Percentiles rank a stretch among this genome's conserved stretches.
Conservation (phyloP, 2,888 invertebrate species). For the Diloba caeruleocephala region DNA sequence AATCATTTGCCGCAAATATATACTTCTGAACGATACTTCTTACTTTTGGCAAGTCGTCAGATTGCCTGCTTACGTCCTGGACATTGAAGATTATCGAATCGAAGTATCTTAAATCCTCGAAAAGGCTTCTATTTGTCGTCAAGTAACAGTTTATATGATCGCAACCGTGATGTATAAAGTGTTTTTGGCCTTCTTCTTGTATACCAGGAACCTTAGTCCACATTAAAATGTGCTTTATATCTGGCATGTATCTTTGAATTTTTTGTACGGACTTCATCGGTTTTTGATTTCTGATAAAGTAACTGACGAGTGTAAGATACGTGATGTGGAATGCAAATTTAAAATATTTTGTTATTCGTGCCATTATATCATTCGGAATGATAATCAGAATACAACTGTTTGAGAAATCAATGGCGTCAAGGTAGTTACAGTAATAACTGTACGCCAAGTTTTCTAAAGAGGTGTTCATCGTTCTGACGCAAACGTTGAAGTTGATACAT, state of each 20-base stretch:
- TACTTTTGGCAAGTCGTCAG: conserved; percentile 53
- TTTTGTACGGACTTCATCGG: conserved; percentile 48
- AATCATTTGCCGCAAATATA: conserved; percentile 77
- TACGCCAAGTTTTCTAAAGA: not conserved
- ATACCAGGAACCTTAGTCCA: conserved; percentile 71
- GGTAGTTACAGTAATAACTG: conserved; percentile 4
- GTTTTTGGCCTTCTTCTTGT: conserved; percentile 62
- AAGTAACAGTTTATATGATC: conserved; percentile 72
- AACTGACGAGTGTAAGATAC: conserved; percentile 47
- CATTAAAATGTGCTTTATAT: conserved; percentile 74
- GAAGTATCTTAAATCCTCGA: conserved; percentile 70
- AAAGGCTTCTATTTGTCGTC: conserved; percentile 68
- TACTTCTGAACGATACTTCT: conserved; percentile 74
- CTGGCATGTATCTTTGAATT: conserved; percentile 65
- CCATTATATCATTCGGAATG: conserved; percentile 43
- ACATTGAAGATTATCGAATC: conserved; percentile 77
- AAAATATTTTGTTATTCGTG: conserved; percentile 50
- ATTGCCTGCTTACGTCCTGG: conserved; percentile 62
- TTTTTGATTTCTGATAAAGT: conserved; percentile 48
- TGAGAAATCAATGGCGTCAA: not conserved
- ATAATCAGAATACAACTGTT: not conserved
- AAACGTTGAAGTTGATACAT: conserved; percentile 9
- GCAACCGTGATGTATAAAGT: conserved; percentile 66
- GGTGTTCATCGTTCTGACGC: conserved; percentile 16
- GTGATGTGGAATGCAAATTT: conserved; percentile 55